phyloP scores from a whole-genome alignment of 1,140 invertebrate species.

The Heterodera schachtii region DNA sequence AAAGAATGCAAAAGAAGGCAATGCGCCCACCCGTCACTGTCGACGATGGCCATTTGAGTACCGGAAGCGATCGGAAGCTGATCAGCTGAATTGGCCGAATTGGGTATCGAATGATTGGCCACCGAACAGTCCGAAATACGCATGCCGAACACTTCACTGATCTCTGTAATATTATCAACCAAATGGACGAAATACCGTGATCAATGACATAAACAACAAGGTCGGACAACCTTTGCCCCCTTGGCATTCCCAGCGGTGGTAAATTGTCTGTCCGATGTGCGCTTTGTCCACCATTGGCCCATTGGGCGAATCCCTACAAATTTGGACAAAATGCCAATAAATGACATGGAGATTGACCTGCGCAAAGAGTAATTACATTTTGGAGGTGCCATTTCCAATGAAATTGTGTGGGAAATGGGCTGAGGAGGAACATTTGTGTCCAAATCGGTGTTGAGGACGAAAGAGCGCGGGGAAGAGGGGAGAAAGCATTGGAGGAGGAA shows the following conservation, averaged over 20 bases:
- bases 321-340: not conserved
- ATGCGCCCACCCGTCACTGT: slow-evolving; percentile 13
- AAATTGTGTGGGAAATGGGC: slow-evolving; percentile 48
- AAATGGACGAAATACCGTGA: not conserved
- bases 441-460: slow-evolving; percentile 14
- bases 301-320: slow-evolving; percentile 47
- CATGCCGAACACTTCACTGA: slow-evolving; percentile 13
- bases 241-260: slow-evolving; percentile 54
- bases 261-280: slow-evolving; percentile 46
- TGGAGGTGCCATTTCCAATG: slow-evolving; percentile 39
- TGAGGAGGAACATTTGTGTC: slow-evolving; percentile 31
- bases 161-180: not conserved
- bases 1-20: not conserved
- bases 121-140: slow-evolving; percentile 21
- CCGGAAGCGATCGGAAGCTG: not conserved
- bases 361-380: slow-evolving; percentile 48
- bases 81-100: not conserved
- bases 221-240: slow-evolving; percentile 34
- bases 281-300: slow-evolving; percentile 48
- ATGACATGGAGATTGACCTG: not conserved
- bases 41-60: slow-evolving; percentile 12
- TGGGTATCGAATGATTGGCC: slow-evolving; percentile 1
- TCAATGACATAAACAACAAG: slow-evolving; percentile 16
- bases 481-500: slow-evolving; percentile 33
- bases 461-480: not conserved